Base-by-base conservation (phyloP, 2,797 vertebrate species). In the Hippocampus kuda region DNA sequence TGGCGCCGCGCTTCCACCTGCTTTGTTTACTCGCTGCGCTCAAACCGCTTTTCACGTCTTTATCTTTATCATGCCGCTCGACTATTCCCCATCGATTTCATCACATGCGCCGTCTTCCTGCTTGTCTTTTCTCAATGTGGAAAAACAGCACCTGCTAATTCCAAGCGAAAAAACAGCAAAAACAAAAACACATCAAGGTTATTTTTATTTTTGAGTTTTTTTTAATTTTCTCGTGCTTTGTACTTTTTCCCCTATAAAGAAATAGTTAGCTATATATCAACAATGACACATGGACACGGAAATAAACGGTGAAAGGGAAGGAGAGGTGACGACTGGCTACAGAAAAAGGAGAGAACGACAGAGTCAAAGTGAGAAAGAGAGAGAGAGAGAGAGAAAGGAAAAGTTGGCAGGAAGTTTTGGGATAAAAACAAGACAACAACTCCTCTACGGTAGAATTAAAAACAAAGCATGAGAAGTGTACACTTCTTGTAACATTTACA, bases 191-290 rank as follows among this genome's bases (percentile, higher is more conserved):
- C 71, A 75, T 59, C 49, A 56, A 65, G 65, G 46, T 74, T 78
- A 74, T 84, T 88, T 86, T 38, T 38, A 38, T 38, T 38, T 88
- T 84, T 72, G 75, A 86, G 87, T 68, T 84, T 15, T 87, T 87
- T 90, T 91, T 87, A 89, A 92, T 48, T 92, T 91, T 89, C 83
- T 91, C 91, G 91, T 93, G 91, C 91, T 93, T 90, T 89, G 87
- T 89, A 88, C 91, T 88, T 91, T 38, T 92, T 90, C 86, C 86
- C 89, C 90, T 92, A 92, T 90, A 92, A 93, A 92, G 92, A 91
- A 91, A 92, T 89, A 89, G 89, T 92, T 92, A 91, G 89, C 91
- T 92, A 91, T 61, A 91, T 91, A 92, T 91, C 90, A 91, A 92
- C 91, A 92, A 85, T 89, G 88, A 90, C 89, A 87, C 83, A 80